These are phyloP conservation scores for Adelges cooleyi DNA, from an alignment of 1,140 invertebrate genomes.

Conservation along the genomic window DNA sequence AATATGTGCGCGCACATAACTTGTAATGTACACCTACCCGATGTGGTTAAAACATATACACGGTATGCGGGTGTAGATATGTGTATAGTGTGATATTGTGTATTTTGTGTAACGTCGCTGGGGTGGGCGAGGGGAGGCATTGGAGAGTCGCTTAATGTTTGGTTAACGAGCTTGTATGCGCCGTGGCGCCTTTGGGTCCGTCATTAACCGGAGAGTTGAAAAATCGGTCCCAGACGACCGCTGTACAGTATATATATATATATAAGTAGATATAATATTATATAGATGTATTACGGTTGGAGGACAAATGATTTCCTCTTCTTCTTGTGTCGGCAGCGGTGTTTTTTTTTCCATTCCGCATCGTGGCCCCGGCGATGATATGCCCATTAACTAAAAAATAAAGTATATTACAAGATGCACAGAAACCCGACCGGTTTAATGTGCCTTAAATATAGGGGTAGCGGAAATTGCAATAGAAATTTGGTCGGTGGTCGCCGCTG, in stretches of 20 bases:
- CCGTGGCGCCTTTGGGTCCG: slow-evolving; percentile 25
- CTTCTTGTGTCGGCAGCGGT: slow-evolving; percentile 1
- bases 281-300: too few relatives aligned
- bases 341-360: slow-evolving; percentile 1
- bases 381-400: slow-evolving; percentile 11
- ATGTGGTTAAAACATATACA: neutral
- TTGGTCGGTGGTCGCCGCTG: neutral
- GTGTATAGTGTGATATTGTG: neutral
- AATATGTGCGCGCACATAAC: neutral
- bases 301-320: slow-evolving; percentile 22
- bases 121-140: neutral
- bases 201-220: slow-evolving; percentile 23
- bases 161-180: slow-evolving; percentile 20
- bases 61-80: neutral
- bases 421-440: slow-evolving; percentile 22
- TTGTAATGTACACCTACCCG: neutral
- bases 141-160: slow-evolving; percentile 16
- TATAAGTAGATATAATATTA: too few relatives aligned
- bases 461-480: slow-evolving; percentile 21
- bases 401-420: too few relatives aligned
- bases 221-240: slow-evolving; percentile 1
- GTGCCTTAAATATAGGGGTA: slow-evolving; percentile 28
- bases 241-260: neutral
- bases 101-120: neutral
- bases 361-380: too few relatives aligned